These are phyloP conservation scores for Semaprochilodus insignis DNA, from an alignment of 2,797 vertebrate genomes.

Conservation along the genomic window DNA sequence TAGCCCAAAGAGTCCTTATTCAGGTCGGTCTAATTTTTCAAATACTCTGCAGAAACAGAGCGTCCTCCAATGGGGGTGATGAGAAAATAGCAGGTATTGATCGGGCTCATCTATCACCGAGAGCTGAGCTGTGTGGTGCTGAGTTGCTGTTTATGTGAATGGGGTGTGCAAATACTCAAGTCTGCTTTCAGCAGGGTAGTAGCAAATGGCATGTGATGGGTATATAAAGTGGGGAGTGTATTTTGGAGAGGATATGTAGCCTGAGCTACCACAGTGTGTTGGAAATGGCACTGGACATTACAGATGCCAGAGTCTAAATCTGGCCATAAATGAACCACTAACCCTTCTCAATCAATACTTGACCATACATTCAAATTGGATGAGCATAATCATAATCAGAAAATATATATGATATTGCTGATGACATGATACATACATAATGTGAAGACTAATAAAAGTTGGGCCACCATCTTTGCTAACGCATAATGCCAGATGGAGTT, in stretches of 20 bases:
- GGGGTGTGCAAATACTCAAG: background rate
- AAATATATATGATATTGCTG: too few species aligned
- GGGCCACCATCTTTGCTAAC: too few species aligned
- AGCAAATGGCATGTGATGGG: slow-evolving; percentile 10
- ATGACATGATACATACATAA: too few species aligned
- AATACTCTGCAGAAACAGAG: slow-evolving; percentile 45
- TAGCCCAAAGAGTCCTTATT: slow-evolving; percentile 15
- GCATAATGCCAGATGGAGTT: too few species aligned
- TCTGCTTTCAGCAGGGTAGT: slow-evolving; percentile 6
- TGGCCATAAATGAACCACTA: background rate
- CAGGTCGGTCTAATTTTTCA: slow-evolving; percentile 43
- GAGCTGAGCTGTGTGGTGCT: slow-evolving; percentile 37
- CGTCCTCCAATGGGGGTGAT: slow-evolving; percentile 39
- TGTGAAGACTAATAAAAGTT: too few species aligned
- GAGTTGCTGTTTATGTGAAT: slow-evolving; percentile 39
- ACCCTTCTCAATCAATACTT: background rate
- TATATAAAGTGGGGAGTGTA: background rate
- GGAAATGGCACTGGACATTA: background rate
- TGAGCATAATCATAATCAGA: background rate
- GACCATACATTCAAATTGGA: background rate
- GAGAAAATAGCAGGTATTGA: slow-evolving; percentile 60
- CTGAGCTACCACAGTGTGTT: background rate
- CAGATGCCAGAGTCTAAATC: background rate
- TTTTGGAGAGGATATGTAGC: background rate
- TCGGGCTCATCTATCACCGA: slow-evolving; percentile 61